phyloP scores from a whole-genome alignment of 2,113 vertebrate genomes.

The Telmatochromis sp. region DNA sequence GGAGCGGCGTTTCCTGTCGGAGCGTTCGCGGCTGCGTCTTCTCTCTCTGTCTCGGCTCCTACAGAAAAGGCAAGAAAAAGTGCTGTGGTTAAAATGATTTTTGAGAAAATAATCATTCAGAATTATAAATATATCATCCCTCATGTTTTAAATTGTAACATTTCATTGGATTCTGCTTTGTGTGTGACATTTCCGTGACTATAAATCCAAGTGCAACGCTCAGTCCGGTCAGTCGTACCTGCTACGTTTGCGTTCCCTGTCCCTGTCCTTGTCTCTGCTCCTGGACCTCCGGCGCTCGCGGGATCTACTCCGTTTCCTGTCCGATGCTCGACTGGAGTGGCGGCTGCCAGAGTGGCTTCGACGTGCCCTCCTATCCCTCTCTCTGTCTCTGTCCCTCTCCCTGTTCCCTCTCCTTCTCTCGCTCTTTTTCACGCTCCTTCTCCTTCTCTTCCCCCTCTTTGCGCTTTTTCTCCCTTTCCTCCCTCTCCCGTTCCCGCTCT shows the following conservation, averaged over 20 bases:
- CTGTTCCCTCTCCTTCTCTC: conserved; percentile 75
- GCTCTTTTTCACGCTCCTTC: conserved; percentile 77
- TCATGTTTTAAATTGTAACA: background rate
- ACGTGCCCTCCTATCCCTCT: conserved; percentile 81
- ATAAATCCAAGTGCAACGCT: background rate
- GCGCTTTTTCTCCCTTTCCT: conserved; percentile 75
- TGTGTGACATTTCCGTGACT: background rate
- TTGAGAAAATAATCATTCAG: background rate
- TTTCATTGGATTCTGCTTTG: background rate
- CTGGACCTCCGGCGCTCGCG: conserved; percentile 90
- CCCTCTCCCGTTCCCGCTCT: conserved; percentile 67
- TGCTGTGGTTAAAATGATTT: background rate
- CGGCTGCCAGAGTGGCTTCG: conserved; percentile 89
- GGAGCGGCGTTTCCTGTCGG: conserved; percentile 85
- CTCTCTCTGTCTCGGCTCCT: conserved; percentile 78
- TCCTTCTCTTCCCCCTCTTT: conserved; percentile 69
- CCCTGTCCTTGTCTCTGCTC: conserved; percentile 85
- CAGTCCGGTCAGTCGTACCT: conserved; percentile 65
- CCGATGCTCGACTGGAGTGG: conserved; percentile 88
- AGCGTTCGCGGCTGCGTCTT: conserved; percentile 83
- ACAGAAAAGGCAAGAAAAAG: background rate
- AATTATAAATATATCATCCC: background rate
- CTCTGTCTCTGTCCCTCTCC: conserved; percentile 72
- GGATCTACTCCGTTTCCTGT: conserved; percentile 87
- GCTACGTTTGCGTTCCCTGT: conserved; percentile 86